Conservation (phyloP, 2,113 vertebrate species). For the Leucoraja erinaceus region DNA sequence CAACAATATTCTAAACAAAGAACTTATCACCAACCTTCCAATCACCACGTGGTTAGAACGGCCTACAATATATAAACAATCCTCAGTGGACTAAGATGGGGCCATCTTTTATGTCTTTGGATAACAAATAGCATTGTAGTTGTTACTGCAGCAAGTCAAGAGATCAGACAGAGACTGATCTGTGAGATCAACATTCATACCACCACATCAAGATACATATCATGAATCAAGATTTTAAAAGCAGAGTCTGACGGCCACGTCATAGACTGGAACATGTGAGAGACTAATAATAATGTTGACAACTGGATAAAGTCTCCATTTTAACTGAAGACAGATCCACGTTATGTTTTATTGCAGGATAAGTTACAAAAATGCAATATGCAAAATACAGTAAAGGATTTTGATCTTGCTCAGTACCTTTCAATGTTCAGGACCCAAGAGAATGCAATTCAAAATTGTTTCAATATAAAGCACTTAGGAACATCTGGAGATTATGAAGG, state of each 20-base stretch:
- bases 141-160: too few species aligned
- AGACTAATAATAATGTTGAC: neutral
- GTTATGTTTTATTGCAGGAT: neutral
- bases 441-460: neutral
- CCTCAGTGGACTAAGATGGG: too few species aligned
- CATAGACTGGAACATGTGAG: neutral
- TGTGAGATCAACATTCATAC: too few species aligned
- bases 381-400: neutral
- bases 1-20: too few species aligned
- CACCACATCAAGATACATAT: too few species aligned
- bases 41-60: too few species aligned
- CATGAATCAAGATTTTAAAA: neutral
- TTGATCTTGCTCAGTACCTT: neutral
- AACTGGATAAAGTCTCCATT: neutral
- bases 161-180: too few species aligned
- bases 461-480: neutral
- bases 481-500: neutral
- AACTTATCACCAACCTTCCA: too few species aligned
- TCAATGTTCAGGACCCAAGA: neutral
- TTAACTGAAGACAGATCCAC: neutral
- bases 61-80: too few species aligned
- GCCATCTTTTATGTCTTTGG: too few species aligned
- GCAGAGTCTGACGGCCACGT: neutral
- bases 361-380: neutral
- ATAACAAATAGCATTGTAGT: too few species aligned